Evolutionary conservation across 2,113 vertebrate genomes (phyloP), one percentile per base, ranked within the genome.

Genomic region (Reinhardtius hippoglossoides): DNA sequence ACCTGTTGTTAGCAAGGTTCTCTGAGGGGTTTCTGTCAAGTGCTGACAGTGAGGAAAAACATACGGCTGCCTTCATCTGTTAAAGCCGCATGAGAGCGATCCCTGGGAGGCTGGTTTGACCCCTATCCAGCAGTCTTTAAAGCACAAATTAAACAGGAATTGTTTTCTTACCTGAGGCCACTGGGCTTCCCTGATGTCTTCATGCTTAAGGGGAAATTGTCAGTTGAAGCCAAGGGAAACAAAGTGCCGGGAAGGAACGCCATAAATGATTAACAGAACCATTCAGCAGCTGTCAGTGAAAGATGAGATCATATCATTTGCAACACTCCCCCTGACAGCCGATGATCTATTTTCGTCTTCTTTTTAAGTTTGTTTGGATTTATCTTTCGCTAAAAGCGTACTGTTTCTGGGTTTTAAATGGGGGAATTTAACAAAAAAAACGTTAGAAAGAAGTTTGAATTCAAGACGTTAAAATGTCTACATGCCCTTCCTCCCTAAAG

Each of bases 1-100:
- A 91, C 92, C 86, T 93, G 87, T 91, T 92, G 87, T 85, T 90
- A 85, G 83, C 74, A 70, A 59, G 16, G 12, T 84, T 86, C 85
- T 87, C 72, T 59, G 35, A 65, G 74, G 78, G 35, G 37, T 59
- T 85, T 86, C 86, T 87, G 84, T 88, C 86, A 81, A 89, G 71
- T 60, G 67, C 76, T 87, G 88, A 87, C 88, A 85, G 60, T 78
- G 64, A 84, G 42, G 64, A 80, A 77, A 80, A 89, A 77, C 86
- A 91, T 85, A 87, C 87, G 83, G 86, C 75, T 54, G 59, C 75
- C 57, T 75, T 91, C 88, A 87, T 86, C 79, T 87, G 76, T 80
- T 87, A 76, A 78, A 76, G 46, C 79, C 20, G 23, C 66, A 76
- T 65, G 81, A 83, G 80, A 62, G 35, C 67, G 67, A 80, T 85